Evolutionary conservation across 2,797 vertebrate species (phyloP).

Genomic region (Gouania willdenowi): DNA sequence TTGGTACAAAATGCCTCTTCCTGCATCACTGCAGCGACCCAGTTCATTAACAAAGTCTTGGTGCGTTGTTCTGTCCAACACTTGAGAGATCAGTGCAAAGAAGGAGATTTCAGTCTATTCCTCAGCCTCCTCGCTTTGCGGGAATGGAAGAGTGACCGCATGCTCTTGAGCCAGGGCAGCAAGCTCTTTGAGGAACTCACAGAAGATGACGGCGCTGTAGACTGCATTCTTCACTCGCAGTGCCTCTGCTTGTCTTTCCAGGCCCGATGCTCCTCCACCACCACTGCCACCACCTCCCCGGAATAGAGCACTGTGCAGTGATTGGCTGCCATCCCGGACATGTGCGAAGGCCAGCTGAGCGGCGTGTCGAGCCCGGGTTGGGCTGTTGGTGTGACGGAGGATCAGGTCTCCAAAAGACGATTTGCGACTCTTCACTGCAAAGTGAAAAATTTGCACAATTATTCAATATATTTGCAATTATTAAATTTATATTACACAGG

Average conservation of each 20-base stretch:
- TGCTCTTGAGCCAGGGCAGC: conserved; percentile 93
- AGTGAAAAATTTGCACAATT: no score
- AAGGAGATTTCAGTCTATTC: conserved; percentile 51
- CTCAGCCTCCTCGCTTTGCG: conserved; percentile 74
- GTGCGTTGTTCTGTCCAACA: conserved; percentile 27
- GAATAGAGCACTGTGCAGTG: conserved; percentile 79
- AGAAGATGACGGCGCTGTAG: conserved; percentile 93
- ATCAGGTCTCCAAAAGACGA: conserved; percentile 90
- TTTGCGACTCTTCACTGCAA: conserved; percentile 88
- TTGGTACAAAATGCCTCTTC: conserved; percentile 43
- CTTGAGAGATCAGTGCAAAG: not conserved
- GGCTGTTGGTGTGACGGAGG: conserved; percentile 92
- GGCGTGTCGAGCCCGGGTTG: conserved; percentile 84
- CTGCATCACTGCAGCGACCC: not conserved
- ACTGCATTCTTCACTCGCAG: conserved; percentile 92
- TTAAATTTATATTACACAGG: no score
- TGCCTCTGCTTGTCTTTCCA: conserved; percentile 87
- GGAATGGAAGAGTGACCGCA: conserved; percentile 86
- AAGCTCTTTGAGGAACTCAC: conserved; percentile 95
- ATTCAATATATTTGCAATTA: no score
- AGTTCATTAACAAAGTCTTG: conserved; percentile 7
- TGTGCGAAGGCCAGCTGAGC: conserved; percentile 87
- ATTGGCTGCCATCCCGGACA: conserved; percentile 82
- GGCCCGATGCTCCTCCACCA: conserved; percentile 13
- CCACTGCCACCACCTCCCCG: conserved; percentile 49